A percentile compares a stretch with the other conserved stretches of the same genome.
phyloP scores from a whole-genome alignment of 2,797 vertebrate species.

The Pseudotriccus pelzelni region DNA sequence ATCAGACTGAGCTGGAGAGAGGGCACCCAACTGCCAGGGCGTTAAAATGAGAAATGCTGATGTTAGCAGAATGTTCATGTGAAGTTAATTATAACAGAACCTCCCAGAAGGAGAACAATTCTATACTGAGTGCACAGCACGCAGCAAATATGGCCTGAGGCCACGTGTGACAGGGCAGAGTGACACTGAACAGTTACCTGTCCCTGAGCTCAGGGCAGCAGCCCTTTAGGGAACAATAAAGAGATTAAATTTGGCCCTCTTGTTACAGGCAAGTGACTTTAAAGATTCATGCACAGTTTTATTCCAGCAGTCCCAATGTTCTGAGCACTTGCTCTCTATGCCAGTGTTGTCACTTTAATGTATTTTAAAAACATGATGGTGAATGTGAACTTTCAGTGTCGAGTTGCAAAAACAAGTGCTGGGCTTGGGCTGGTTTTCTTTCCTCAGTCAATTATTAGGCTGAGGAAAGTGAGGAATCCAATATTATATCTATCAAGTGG shows the following conservation, averaged over 20 bases:
- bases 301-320: constrained; percentile 13
- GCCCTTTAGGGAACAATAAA: background rate
- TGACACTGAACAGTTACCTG: constrained; percentile 17
- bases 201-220: background rate
- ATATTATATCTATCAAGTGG: background rate
- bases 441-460: background rate
- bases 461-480: background rate
- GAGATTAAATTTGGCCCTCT: constrained; percentile 8
- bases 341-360: background rate
- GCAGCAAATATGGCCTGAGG: background rate
- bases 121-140: background rate
- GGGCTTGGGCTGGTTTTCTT: background rate
- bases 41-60: constrained; percentile 28
- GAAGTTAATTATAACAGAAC: constrained; percentile 52
- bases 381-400: background rate
- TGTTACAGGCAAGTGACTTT: constrained; percentile 12
- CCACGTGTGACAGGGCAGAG: background rate
- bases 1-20: background rate
- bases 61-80: background rate
- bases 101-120: constrained; percentile 48
- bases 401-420: background rate
- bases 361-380: background rate
- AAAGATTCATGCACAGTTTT: constrained; percentile 32
- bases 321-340: background rate
- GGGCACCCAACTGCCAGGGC: background rate